Percentiles rank a stretch among this genome's conserved stretches.
Evolutionary conservation across 2,113 vertebrate genomes (phyloP).

Genomic region (Thunnus maccoyii): DNA sequence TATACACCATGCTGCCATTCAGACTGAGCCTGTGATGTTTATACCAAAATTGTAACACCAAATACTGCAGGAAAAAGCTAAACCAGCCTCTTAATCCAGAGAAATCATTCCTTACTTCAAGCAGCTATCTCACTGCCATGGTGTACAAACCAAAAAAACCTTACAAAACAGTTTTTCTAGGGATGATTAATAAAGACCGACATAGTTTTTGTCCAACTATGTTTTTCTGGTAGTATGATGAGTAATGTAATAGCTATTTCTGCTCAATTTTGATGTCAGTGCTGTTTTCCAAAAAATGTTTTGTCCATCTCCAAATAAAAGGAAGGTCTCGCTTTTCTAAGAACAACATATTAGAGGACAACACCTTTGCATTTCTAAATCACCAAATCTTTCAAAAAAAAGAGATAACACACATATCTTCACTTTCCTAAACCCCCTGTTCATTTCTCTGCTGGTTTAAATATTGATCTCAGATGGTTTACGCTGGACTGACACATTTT

Average conservation of each 20-base stretch:
- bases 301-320: background rate
- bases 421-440: background rate
- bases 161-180: background rate
- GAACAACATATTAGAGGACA: background rate
- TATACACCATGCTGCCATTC: background rate
- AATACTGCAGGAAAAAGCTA: background rate
- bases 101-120: background rate
- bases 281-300: background rate
- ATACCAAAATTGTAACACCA: background rate
- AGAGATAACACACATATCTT: background rate
- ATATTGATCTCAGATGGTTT: slow-evolving; percentile 14
- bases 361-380: background rate
- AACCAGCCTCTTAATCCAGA: background rate
- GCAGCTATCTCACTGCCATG: slow-evolving; percentile 34
- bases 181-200: background rate
- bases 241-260: background rate
- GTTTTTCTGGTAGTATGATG: background rate
- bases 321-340: background rate
- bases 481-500: background rate
- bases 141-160: background rate
- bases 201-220: background rate
- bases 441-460: background rate
- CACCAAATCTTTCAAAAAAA: background rate
- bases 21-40: background rate
- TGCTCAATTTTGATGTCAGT: background rate